Base-by-base conservation (phyloP, 2,797 vertebrate species). In the Meda fulgida region DNA sequence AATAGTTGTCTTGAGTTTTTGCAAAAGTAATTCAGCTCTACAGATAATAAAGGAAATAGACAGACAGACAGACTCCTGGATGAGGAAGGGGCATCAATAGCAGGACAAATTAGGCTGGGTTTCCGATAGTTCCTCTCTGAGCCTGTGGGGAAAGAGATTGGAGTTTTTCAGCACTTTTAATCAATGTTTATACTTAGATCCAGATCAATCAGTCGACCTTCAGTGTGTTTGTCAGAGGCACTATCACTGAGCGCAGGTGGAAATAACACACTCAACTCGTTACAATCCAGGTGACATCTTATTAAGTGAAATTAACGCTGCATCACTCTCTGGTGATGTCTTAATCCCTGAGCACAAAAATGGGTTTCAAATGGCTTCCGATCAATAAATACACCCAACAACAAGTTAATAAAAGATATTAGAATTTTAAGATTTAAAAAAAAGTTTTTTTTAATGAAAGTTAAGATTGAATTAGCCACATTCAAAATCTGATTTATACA, bases 191-290 rank as follows among this genome's bases (percentile, higher is more conserved):
- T 80, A 66, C 85, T 73, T 75, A 78, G 73, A 55, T 58, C 18
- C 2, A 65, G 85, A 84, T 86, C 83, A 82, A 84, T 85, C 67
- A 53, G 77, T 75, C 48, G 58, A 86, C 87, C 85, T 88, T 86
- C 85, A 81, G 43, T 40, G 34, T 26, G 55, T 63, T 7, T 75
- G 63, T 66, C 14, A 38, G 34, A 23, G 36, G 19, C 6, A 69
- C 34, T 38, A 60, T 60, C 51, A n/a, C 16, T 78, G 23, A 71
- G 69, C 77, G 5, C 26, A 43, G 40, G 40, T 29, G 43, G 71
- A 83, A 75, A 83, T 26, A 46, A 75, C 40, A 36, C 40, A 23
- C 58, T 83, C 40, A n/a, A 3, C 53, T 26, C 55, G 19, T 48
- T 7, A 73, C 69, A 65, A 58, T 73, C 14, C 26, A 7, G 18